Conservation (phyloP, 2,888 invertebrate genomes). For the Drosophila prolongata region DNA sequence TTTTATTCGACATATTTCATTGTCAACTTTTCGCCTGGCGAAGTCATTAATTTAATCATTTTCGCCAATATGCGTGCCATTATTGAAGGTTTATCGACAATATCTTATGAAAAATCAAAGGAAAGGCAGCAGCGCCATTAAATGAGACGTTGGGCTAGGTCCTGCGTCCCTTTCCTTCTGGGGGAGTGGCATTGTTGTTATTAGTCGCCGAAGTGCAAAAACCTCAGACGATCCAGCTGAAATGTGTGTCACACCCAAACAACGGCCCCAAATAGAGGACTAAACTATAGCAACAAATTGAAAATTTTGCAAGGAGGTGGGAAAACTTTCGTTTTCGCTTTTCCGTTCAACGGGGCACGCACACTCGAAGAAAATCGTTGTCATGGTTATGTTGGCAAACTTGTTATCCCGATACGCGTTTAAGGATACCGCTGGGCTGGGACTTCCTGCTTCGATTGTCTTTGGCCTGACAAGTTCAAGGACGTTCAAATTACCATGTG, state of each 20-base stretch:
- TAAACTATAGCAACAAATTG: slow-evolving; percentile 40
- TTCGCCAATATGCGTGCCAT: slow-evolving; percentile 56
- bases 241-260: slow-evolving; percentile 74
- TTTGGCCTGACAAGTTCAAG: slow-evolving; percentile 75
- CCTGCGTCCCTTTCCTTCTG: slow-evolving; percentile 21
- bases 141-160: slow-evolving; percentile 51
- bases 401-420: slow-evolving; percentile 67
- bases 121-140: slow-evolving; percentile 28
- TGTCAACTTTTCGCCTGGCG: slow-evolving; percentile 20
- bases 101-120: slow-evolving; percentile 42
- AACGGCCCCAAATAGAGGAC: slow-evolving; percentile 24
- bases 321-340: slow-evolving; percentile 44
- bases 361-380: slow-evolving; percentile 45
- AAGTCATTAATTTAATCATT: slow-evolving; percentile 40
- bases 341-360: slow-evolving; percentile 48
- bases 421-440: slow-evolving; percentile 28
- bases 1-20: slow-evolving; percentile 16
- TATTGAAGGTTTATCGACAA: slow-evolving; percentile 33
- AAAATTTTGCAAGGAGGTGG: slow-evolving; percentile 16
- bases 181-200: slow-evolving; percentile 46
- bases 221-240: slow-evolving; percentile 44
- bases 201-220: slow-evolving; percentile 43
- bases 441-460: slow-evolving; percentile 26
- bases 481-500: slow-evolving; percentile 61
- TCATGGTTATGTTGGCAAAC: slow-evolving; percentile 62